phyloP scores from a whole-genome alignment of 2,113 vertebrate genomes.

The Hystrix cristata region DNA sequence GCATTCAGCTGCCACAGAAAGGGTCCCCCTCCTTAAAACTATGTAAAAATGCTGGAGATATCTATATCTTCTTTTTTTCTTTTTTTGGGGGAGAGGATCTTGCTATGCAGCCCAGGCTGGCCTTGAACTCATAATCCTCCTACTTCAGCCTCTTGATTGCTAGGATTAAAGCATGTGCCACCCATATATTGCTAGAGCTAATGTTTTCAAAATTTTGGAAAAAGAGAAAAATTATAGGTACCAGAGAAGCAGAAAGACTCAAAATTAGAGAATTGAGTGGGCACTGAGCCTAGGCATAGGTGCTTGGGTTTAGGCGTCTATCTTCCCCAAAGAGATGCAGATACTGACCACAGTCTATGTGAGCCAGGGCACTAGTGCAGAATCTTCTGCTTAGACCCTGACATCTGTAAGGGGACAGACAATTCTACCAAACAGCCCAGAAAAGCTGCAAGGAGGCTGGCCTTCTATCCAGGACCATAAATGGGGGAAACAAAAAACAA shows the following conservation, averaged over 20 bases:
- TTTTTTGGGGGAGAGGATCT: neutral
- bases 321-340: neutral
- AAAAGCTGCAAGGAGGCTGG: constrained; percentile 28
- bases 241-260: neutral
- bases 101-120: neutral
- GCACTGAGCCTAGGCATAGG: neutral
- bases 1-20: neutral
- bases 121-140: neutral
- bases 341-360: neutral
- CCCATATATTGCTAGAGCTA: neutral
- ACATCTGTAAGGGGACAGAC: neutral
- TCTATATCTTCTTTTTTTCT: neutral
- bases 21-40: neutral
- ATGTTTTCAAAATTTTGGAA: constrained; percentile 8
- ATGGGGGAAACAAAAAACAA: neutral
- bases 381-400: neutral
- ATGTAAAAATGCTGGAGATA: neutral
- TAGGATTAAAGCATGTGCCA: neutral
- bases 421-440: neutral
- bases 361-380: neutral
- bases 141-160: neutral
- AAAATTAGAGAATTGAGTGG: neutral
- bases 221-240: neutral
- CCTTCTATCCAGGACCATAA: constrained; percentile 25
- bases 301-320: neutral